phyloP scores from a whole-genome alignment of 2,888 invertebrate genomes.

The Amitus sp. region DNA sequence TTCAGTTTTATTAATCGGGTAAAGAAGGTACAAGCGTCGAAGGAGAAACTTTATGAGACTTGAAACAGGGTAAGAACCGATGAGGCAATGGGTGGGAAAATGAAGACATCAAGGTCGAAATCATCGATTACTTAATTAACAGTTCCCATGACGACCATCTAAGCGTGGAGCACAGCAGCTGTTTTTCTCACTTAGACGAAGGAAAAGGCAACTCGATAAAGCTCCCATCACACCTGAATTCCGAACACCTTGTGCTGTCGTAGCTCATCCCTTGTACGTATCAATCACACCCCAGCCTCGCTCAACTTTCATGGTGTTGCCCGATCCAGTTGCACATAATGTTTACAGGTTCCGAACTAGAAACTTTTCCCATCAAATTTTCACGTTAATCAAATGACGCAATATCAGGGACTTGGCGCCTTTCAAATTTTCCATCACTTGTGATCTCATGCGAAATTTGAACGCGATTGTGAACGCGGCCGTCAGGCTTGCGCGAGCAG shows the following conservation, averaged over 20 bases:
- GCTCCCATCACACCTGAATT: constrained; percentile 41
- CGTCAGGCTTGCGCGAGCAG: constrained; percentile 59
- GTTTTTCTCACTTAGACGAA: constrained; percentile 60
- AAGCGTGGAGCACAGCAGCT: constrained; percentile 53
- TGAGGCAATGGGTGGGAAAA: constrained; percentile 41
- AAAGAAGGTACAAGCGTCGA: constrained; percentile 33
- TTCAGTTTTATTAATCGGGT: constrained; percentile 59
- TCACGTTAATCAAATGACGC: neutral
- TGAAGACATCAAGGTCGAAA: constrained; percentile 65
- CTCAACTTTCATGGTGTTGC: too few relatives aligned
- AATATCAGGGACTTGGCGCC: constrained; percentile 10
- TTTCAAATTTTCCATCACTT: constrained; percentile 39
- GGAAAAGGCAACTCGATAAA: constrained; percentile 39
- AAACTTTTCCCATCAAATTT: too few relatives aligned
- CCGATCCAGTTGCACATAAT: neutral
- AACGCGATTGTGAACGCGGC: constrained; percentile 59
- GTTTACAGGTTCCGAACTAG: neutral
- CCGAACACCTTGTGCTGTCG: neutral
- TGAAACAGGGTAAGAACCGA: constrained; percentile 52
- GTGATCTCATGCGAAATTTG: constrained; percentile 41
- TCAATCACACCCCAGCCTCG: too few relatives aligned
- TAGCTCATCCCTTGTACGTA: neutral
- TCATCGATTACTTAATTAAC: constrained; percentile 65
- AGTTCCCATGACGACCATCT: constrained; percentile 62
- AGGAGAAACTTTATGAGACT: constrained; percentile 54